These are phyloP conservation scores for Physocephala rufipes DNA, from an alignment of 2,888 invertebrate species.

Conservation along the genomic window DNA sequence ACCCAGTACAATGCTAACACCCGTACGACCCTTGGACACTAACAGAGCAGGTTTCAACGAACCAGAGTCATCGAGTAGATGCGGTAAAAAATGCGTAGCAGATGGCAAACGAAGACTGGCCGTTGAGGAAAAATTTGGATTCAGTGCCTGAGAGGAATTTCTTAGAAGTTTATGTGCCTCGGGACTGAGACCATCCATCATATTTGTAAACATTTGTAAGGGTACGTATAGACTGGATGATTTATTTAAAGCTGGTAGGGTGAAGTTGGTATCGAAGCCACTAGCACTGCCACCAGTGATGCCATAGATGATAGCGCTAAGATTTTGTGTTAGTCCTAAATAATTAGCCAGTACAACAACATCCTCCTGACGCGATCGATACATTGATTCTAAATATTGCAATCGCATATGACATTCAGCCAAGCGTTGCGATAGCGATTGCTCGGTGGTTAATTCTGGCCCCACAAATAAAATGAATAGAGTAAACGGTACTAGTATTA, in stretches of 20 bases:
- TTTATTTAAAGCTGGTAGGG: conserved; percentile 37
- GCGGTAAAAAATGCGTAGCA: conserved; percentile 86
- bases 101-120: conserved; percentile 76
- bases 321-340: conserved; percentile 66
- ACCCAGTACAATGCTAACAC: conserved; percentile 83
- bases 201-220: conserved; percentile 41
- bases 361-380: conserved; percentile 80
- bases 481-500: conserved; percentile 70
- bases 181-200: conserved; percentile 64
- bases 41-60: conserved; percentile 82
- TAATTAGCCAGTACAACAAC: conserved; percentile 76
- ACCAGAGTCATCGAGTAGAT: conserved; percentile 80
- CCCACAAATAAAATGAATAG: conserved; percentile 62
- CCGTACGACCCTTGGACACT: conserved; percentile 76
- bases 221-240: conserved; percentile 43
- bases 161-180: conserved; percentile 65
- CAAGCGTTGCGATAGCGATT: conserved; percentile 74
- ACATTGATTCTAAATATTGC: conserved; percentile 82
- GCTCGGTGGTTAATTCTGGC: conserved; percentile 73
- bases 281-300: no score
- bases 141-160: conserved; percentile 65
- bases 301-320: conserved; percentile 43
- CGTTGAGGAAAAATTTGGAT: conserved; percentile 63
- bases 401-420: conserved; percentile 81
- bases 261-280: conserved; percentile 45